Base-by-base conservation (phyloP, 2,113 vertebrate genomes). In the Murina feae region DNA sequence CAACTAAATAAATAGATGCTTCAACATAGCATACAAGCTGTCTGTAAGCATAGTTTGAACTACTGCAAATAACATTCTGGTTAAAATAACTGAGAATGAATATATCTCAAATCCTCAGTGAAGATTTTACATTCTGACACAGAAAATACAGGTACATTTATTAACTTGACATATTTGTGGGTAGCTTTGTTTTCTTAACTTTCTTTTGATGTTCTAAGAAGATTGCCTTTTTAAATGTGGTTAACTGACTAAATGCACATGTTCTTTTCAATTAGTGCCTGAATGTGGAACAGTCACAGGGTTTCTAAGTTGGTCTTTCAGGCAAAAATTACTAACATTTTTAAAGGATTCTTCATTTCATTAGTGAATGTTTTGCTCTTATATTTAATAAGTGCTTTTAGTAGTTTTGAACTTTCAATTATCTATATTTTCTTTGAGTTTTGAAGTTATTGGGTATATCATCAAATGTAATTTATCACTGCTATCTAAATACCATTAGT, bases 11-110 rank as follows among this genome's bases (percentile, higher is more conserved):
- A 94, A 49, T 6, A 95, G 21, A 18, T 66, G 20, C 39, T 90
- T 74, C 42, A 12, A 23, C 35, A 49, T n/a, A n/a, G 71, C 12
- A 8, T 1, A 18, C 42, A 93, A 32, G 37, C 11, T 30, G n/a
- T 60, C 2, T 55, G 0, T 63, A 83, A 80, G 39, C 66, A 68
- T 86, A 92, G 30, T 6, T 11, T 69, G 10, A 82, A 55, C 1
- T 37, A 28, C 7, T 79, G 21, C 14, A 96, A 68, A 63, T 76
- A 68, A 80, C 17, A 39, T 47, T 97, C 95, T 87, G 30, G 63
- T 95, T 96, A 90, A 81, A 95, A 74, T 88, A 20, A 47, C 10
- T 91, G 0, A 39, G 0, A 90, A 74, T 51, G 9, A 42, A 20
- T 35, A 93, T 35, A n/a, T n/a, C n/a, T 51, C 87, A 90, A 74